Base-by-base conservation (phyloP, 2,888 invertebrate genomes). In the Lymantria dispar region DNA sequence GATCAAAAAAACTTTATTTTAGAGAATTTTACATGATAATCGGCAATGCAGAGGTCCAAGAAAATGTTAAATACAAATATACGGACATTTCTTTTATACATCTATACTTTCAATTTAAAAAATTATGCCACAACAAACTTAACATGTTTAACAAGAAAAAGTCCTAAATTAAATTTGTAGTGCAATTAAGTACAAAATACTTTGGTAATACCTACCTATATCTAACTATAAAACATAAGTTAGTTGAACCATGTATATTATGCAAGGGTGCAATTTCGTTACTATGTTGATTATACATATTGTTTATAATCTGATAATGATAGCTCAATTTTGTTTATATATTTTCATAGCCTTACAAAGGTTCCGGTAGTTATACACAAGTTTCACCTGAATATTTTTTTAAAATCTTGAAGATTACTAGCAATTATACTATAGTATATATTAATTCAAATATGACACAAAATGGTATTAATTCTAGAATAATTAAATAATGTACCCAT, bases 1-100 rank as follows among this genome's bases (percentile, higher is more conserved):
- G 92, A 91, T 91, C 91, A 91, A 92, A 92, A 91, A 90, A 91
- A 91, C 89, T 92, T 92, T 91, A 91, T 89, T 91, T 89, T 87
- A 87, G 85, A 90, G 87, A 89, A 86, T 87, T 83, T 90, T 90
- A 89, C 89, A 89, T 87, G 83, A 87, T 85, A 87, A 88, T 89
- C 90, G 89, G 90, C 90, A 90, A 90, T 91, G 90, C 89, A 90
- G 85, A 91, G 85, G 83, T 83, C 82, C 78, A 80, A 89, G 83
- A 87, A 89, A 89, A 84, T 78, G 88, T 87, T 76, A 84, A 80
- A 74, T 85, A 85, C 80, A 86, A 88, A 85, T 86, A 84, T 87
- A 87, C 80, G 83, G 84, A 86, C 78, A 83, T 84, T 78, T 83
- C 72, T 84, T 87, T 78, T 83, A 78, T 87, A 87, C 83, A 85